These are phyloP conservation scores for Danaus melanippus DNA, from an alignment of 1,140 invertebrate genomes.

Conservation along the genomic window DNA sequence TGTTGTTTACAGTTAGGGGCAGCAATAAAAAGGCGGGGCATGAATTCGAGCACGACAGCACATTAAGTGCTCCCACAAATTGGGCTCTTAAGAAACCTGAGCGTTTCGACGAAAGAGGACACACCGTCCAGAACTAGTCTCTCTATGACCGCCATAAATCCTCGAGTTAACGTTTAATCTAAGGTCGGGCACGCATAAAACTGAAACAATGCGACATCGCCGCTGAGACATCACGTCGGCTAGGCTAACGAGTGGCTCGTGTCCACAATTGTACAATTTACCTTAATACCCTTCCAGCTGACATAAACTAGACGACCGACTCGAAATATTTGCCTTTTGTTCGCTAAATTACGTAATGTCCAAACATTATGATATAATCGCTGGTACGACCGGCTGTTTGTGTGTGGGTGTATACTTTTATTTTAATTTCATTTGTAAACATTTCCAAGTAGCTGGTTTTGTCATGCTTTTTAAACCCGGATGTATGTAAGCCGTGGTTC, in stretches of 20 bases:
- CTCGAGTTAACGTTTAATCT: conserved; percentile 59
- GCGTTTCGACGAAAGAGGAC: conserved; percentile 52
- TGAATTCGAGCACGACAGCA: conserved; percentile 53
- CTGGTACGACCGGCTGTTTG: background rate
- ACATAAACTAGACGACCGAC: conserved; percentile 56
- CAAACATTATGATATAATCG: conserved; percentile 34
- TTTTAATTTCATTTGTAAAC: conserved; percentile 19
- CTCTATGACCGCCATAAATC: conserved; percentile 61
- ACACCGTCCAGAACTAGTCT: conserved; percentile 48
- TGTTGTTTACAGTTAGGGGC: conserved; percentile 66
- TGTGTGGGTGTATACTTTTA: conserved; percentile 13
- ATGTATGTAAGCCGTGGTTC: conserved; percentile 37
- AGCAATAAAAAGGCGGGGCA: conserved; percentile 66
- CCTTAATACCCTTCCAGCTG: conserved; percentile 55
- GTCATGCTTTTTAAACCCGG: conserved; percentile 49
- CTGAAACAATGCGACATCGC: conserved; percentile 64
- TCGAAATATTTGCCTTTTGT: conserved; percentile 53
- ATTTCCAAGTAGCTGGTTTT: conserved; percentile 14
- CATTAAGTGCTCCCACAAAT: conserved; percentile 61
- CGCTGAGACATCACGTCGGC: conserved; percentile 45
- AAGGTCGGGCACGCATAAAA: conserved; percentile 58
- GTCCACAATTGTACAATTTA: conserved; percentile 67
- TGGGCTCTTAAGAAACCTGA: conserved; percentile 63
- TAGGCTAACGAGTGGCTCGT: conserved; percentile 62
- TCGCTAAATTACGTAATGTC: conserved; percentile 55